phyloP scores from a whole-genome alignment of 1,140 invertebrate species.

The Drosophila teissieri region DNA sequence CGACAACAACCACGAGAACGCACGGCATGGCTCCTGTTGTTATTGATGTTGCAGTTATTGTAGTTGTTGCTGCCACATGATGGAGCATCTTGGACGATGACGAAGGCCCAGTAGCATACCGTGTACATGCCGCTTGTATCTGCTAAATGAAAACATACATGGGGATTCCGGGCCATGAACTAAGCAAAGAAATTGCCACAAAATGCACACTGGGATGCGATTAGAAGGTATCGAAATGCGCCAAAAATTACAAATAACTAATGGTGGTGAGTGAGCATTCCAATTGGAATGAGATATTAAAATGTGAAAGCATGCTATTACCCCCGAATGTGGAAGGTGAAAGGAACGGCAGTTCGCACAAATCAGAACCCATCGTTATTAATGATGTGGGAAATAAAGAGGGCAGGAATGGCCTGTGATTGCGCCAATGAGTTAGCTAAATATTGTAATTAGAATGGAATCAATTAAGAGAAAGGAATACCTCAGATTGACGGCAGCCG shows the following conservation, averaged over 20 bases:
- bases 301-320: constrained; percentile 49
- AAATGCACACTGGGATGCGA: constrained; percentile 38
- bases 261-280: background rate
- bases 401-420: constrained; percentile 15
- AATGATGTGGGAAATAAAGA: constrained; percentile 33
- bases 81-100: constrained; percentile 71
- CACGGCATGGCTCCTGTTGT: constrained; percentile 16
- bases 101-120: constrained; percentile 54
- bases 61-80: constrained; percentile 56
- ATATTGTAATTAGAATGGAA: constrained; percentile 50
- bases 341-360: constrained; percentile 36
- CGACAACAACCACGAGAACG: constrained; percentile 17
- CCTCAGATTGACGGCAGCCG: constrained; percentile 24
- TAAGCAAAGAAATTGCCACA: constrained; percentile 31
- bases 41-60: constrained; percentile 2
- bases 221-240: constrained; percentile 42
- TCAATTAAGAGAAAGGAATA: constrained; percentile 36
- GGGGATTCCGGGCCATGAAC: background rate
- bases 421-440: constrained; percentile 47
- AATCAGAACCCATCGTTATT: constrained; percentile 31
- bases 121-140: constrained; percentile 62
- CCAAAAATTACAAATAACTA: constrained; percentile 36
- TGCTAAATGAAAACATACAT: constrained; percentile 81
- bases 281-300: constrained; percentile 31
- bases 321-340: constrained; percentile 22